These are phyloP conservation scores for Poicephalus meyeri DNA, from an alignment of 2,113 vertebrate species.

Conservation along the genomic window DNA sequence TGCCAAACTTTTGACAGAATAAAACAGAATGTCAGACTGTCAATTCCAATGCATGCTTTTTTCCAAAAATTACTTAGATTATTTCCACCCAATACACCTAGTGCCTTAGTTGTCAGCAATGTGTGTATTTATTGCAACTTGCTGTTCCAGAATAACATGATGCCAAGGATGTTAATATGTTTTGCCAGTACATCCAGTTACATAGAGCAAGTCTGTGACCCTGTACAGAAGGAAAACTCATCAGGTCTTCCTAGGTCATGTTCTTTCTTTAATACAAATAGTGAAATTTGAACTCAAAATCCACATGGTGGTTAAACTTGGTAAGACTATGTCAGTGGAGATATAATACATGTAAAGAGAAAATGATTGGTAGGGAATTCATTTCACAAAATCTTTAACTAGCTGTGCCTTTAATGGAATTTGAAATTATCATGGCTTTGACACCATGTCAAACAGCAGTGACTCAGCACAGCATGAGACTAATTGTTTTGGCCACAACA, in stretches of 20 bases:
- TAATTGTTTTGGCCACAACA: neutral
- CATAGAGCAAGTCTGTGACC: neutral
- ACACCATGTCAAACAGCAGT: neutral
- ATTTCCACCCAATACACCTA: slow-evolving; percentile 29
- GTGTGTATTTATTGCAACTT: neutral
- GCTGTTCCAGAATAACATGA: neutral
- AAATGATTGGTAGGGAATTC: neutral
- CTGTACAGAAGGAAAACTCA: neutral
- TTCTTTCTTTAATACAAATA: neutral
- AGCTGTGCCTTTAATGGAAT: neutral
- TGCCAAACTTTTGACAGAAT: slow-evolving; percentile 55
- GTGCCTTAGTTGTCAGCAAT: neutral
- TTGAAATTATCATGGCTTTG: neutral
- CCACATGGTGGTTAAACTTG: neutral
- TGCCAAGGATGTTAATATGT: neutral
- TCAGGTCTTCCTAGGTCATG: neutral
- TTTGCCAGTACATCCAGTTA: neutral
- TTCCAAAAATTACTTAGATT: slow-evolving; percentile 51
- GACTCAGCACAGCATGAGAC: neutral
- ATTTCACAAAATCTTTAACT: neutral
- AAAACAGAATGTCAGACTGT: slow-evolving; percentile 44
- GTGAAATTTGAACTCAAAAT: neutral
- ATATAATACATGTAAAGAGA: neutral
- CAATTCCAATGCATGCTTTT: slow-evolving; percentile 62
- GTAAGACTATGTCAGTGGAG: neutral